phyloP scores from a whole-genome alignment of 2,888 invertebrate genomes.

The Strigamia crassipes region DNA sequence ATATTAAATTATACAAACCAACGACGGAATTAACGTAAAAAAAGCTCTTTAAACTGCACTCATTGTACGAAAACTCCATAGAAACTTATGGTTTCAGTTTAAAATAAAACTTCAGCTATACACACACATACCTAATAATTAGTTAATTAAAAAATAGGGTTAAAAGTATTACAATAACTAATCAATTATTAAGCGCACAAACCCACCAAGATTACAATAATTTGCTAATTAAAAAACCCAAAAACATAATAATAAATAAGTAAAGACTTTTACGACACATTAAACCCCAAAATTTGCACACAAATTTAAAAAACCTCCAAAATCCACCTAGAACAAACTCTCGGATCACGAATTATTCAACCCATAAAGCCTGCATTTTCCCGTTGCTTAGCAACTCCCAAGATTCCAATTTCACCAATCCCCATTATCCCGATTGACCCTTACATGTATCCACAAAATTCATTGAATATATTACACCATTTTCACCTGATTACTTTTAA shows the following conservation, averaged over 20 bases:
- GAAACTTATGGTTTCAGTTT: not conserved
- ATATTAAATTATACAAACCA: not conserved
- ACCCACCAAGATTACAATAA: not conserved
- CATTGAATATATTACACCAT: not conserved
- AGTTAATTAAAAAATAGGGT: not conserved
- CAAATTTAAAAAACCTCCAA: slow-evolving; percentile 5
- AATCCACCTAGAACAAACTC: not conserved
- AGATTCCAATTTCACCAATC: not conserved
- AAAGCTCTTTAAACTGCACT: not conserved
- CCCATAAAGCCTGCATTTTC: not conserved
- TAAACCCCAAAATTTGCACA: not conserved
- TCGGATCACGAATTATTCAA: no score
- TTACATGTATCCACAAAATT: not conserved
- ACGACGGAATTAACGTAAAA: not conserved
- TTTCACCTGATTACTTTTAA: not conserved
- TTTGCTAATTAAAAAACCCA: slow-evolving; percentile 13
- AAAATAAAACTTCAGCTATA: not conserved
- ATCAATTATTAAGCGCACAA: not conserved
- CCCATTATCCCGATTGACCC: no score
- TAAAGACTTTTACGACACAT: not conserved
- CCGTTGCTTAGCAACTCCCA: not conserved
- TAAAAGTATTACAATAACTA: not conserved
- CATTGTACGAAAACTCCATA: not conserved
- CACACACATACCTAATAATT: not conserved
- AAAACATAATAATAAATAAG: not conserved